Conservation (phyloP, 2,888 invertebrate species). For the Tethea ocularis region DNA sequence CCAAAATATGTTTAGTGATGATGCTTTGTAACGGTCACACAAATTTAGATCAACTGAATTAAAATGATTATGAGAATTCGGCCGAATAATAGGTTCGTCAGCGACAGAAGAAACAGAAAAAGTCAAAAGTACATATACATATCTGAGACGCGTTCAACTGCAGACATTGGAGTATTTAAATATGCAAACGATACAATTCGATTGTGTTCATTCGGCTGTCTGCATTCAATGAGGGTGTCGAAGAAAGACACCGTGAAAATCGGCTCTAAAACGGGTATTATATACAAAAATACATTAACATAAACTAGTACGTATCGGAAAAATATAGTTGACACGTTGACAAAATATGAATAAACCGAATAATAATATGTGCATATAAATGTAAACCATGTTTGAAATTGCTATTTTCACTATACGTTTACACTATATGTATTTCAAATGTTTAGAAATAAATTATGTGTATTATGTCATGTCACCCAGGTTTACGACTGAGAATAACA, state of each 20-base stretch:
- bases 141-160: slow-evolving; percentile 21
- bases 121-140: slow-evolving; percentile 15
- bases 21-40: slow-evolving; percentile 50
- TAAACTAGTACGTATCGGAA: slow-evolving; percentile 36
- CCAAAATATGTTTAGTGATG: slow-evolving; percentile 34
- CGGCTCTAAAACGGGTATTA: slow-evolving; percentile 57
- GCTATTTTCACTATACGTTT: slow-evolving; percentile 21
- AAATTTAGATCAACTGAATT: slow-evolving; percentile 51
- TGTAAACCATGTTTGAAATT: slow-evolving; percentile 22
- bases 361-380: slow-evolving; percentile 39
- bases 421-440: slow-evolving; percentile 21
- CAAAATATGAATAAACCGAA: slow-evolving; percentile 37
- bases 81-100: slow-evolving; percentile 38
- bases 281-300: slow-evolving; percentile 44
- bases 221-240: slow-evolving; percentile 49
- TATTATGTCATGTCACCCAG: slow-evolving; percentile 23
- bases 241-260: slow-evolving; percentile 64
- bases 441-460: slow-evolving; percentile 24
- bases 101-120: slow-evolving; percentile 22
- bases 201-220: slow-evolving; percentile 41
- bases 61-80: slow-evolving; percentile 56
- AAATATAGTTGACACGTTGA: slow-evolving; percentile 29
- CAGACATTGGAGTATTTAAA: slow-evolving; percentile 29
- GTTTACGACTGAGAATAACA: neutral
- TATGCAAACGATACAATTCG: slow-evolving; percentile 34